Percentiles rank a stretch among this genome's conserved stretches.
These are phyloP conservation scores for Trichosurus vulpecula DNA, from an alignment of 2,797 vertebrate genomes.

Conservation along the genomic window DNA sequence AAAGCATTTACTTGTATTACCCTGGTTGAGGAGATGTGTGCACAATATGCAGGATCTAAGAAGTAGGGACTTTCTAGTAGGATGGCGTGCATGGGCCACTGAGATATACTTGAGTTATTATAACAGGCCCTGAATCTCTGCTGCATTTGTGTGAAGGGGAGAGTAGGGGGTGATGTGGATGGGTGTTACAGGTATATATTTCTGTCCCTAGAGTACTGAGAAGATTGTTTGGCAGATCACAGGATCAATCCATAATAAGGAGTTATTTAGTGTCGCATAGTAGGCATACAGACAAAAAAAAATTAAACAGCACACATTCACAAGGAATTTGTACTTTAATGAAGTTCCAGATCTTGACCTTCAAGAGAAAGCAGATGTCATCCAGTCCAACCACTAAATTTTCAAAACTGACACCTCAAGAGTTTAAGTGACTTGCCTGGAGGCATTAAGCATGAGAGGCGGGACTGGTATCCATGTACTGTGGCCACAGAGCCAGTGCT, in stretches of 20 bases:
- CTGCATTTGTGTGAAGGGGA: background rate
- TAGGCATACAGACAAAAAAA: background rate
- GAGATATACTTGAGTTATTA: background rate
- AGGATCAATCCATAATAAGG: background rate
- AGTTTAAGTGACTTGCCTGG: background rate
- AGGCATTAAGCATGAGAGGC: too few species aligned
- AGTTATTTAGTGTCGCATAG: background rate
- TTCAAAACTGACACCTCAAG: background rate
- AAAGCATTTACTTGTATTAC: too few species aligned
- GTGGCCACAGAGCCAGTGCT: background rate
- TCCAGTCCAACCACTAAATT: background rate
- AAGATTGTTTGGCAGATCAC: background rate
- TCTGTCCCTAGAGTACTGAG: background rate
- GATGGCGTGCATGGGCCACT: background rate
- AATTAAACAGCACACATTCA: background rate
- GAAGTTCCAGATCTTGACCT: background rate
- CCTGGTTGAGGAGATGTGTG: background rate
- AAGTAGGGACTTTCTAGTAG: background rate
- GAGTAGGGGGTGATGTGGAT: background rate
- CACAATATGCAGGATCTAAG: background rate
- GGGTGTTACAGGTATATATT: background rate
- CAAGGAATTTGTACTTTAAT: background rate
- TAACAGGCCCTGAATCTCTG: background rate
- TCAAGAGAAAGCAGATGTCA: background rate
- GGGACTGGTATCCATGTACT: background rate